Percentiles rank a stretch among this genome's conserved stretches.
phyloP scores from a whole-genome alignment of 2,113 vertebrate genomes.

The Istiophorus platypterus region DNA sequence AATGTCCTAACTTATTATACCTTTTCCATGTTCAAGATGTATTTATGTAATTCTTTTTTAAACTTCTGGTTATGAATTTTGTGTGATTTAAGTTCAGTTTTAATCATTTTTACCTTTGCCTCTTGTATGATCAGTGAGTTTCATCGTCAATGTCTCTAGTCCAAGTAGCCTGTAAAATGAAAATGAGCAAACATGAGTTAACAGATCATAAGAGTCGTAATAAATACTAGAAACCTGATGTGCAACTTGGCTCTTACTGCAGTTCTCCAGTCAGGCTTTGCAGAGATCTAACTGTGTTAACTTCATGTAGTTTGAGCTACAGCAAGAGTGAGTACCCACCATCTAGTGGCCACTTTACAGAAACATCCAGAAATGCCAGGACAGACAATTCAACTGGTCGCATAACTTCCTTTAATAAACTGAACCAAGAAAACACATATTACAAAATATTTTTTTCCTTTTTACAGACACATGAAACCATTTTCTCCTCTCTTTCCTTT shows the following conservation, averaged over 20 bases:
- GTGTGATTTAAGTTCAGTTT: not conserved
- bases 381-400: constrained; percentile 79
- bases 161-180: not conserved
- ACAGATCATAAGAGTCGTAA: not conserved
- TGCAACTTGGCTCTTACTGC: not conserved
- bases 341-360: constrained; percentile 65
- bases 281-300: not conserved
- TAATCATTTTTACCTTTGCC: not conserved
- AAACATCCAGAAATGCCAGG: constrained; percentile 37
- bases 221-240: not conserved
- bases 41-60: not conserved
- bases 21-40: not conserved
- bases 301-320: constrained; percentile 1
- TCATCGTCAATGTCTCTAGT: not conserved
- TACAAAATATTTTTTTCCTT: constrained; percentile 89
- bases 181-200: constrained; percentile 4
- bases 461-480: constrained; percentile 88
- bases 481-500: constrained; percentile 50
- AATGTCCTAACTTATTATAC: not conserved
- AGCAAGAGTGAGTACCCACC: constrained; percentile 43
- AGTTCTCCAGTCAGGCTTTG: constrained; percentile 7
- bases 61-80: not conserved
- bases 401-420: constrained; percentile 93
- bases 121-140: not conserved
- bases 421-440: constrained; percentile 89